These are phyloP conservation scores for Metalampra italica DNA, from an alignment of 2,888 invertebrate species.

Conservation along the genomic window DNA sequence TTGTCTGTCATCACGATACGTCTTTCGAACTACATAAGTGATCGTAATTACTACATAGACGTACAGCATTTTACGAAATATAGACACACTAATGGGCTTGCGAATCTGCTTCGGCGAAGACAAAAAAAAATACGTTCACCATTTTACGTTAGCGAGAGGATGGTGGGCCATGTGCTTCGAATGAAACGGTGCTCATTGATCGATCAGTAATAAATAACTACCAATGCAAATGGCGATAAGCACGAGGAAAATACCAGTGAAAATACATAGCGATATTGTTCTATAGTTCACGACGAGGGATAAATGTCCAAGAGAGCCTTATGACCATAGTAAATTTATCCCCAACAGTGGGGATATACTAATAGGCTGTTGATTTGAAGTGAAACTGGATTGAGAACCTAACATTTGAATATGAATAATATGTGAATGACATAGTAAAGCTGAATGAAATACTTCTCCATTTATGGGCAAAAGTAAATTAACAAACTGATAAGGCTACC, in stretches of 20 bases:
- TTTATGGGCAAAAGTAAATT: too few species aligned
- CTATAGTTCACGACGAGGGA: too few species aligned
- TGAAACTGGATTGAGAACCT: too few species aligned
- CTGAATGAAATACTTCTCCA: too few species aligned
- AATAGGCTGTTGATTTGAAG: too few species aligned
- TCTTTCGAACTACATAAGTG: conserved; percentile 24
- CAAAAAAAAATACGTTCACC: conserved; percentile 6
- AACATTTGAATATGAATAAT: too few species aligned
- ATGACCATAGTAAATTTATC: too few species aligned
- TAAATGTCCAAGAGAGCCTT: too few species aligned
- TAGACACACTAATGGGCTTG: conserved; percentile 22
- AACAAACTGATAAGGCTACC: too few species aligned
- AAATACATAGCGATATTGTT: too few species aligned
- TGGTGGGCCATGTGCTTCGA: conserved; percentile 7
- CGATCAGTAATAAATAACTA: conserved; percentile 16
- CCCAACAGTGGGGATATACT: too few species aligned
- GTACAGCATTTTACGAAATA: conserved; percentile 21
- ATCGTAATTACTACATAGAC: conserved; percentile 21
- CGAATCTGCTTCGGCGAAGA: conserved; percentile 16
- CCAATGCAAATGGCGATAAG: conserved; percentile 9
- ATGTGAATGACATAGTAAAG: too few species aligned
- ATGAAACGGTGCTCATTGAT: conserved; percentile 5
- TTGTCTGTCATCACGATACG: conserved; percentile 27
- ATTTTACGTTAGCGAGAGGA: conserved; percentile 12
- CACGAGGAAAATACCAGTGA: neutral